Conservation (phyloP, 2,888 invertebrate species). For the Julus scanicus region DNA sequence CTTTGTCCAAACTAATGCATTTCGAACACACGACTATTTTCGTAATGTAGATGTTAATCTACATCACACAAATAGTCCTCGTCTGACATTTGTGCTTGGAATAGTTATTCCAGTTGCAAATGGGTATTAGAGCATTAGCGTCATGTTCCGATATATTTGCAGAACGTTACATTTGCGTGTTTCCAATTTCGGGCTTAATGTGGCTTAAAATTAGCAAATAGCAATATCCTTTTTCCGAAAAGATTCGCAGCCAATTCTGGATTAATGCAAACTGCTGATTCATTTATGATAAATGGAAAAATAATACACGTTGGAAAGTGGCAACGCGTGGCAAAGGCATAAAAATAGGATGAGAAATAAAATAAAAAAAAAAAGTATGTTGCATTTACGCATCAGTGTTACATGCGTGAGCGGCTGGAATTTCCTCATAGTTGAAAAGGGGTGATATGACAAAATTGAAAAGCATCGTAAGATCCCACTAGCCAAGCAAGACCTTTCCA, state of each 20-base stretch:
- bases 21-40: no score
- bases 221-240: background rate
- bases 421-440: background rate
- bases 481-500: background rate
- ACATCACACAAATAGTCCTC: background rate
- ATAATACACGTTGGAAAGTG: background rate
- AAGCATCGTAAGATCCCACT: background rate
- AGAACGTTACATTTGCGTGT: background rate
- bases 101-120: background rate
- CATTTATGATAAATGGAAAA: constrained; percentile 45
- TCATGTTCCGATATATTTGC: background rate
- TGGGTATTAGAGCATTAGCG: background rate
- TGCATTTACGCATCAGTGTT: background rate
- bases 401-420: background rate
- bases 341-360: background rate
- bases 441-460: constrained; percentile 41
- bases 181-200: constrained; percentile 21
- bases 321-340: background rate
- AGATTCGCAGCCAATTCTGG: background rate
- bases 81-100: background rate
- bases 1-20: no score
- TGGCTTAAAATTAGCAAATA: constrained; percentile 47
- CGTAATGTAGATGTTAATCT: no score
- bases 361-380: background rate
- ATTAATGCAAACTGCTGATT: constrained; percentile 47